phyloP scores from a whole-genome alignment of 1,140 invertebrate species.

The Drosophila nasuta region DNA sequence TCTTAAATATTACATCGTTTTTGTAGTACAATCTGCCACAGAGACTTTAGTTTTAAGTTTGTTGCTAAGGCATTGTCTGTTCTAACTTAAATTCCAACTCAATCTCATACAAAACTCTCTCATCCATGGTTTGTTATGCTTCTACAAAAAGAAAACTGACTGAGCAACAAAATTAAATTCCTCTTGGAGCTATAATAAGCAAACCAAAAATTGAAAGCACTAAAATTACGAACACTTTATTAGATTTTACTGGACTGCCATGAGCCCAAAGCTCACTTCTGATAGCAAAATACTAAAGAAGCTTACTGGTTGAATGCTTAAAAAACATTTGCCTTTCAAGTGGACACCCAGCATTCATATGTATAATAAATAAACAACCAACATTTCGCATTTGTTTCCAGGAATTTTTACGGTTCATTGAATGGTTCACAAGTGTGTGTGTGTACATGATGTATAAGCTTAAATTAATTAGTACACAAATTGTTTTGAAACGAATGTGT shows the following conservation, averaged over 20 bases:
- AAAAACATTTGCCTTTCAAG: too few relatives aligned
- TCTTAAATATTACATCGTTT: neutral
- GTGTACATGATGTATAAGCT: constrained; percentile 9
- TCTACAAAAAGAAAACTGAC: neutral
- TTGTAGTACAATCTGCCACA: neutral
- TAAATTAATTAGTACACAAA: constrained; percentile 18
- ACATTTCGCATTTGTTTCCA: neutral
- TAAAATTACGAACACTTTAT: neutral
- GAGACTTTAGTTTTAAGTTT: neutral
- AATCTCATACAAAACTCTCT: constrained; percentile 3
- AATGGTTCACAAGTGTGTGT: constrained; percentile 9
- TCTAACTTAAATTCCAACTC: constrained; percentile 15
- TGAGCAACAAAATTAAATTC: constrained; percentile 1
- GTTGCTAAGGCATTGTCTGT: neutral
- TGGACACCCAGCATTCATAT: too few relatives aligned
- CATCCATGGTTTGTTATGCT: neutral
- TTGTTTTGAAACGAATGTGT: constrained; percentile 9
- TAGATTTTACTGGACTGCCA: neutral
- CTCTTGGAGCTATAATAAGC: neutral
- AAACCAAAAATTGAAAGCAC: neutral
- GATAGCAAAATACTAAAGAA: too few relatives aligned
- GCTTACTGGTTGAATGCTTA: too few relatives aligned
- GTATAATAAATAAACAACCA: neutral
- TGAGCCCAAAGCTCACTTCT: neutral
- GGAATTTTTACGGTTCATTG: constrained; percentile 1